Base-by-base conservation (phyloP, 2,113 vertebrate species). In the Nothocercus nigrocapillus region DNA sequence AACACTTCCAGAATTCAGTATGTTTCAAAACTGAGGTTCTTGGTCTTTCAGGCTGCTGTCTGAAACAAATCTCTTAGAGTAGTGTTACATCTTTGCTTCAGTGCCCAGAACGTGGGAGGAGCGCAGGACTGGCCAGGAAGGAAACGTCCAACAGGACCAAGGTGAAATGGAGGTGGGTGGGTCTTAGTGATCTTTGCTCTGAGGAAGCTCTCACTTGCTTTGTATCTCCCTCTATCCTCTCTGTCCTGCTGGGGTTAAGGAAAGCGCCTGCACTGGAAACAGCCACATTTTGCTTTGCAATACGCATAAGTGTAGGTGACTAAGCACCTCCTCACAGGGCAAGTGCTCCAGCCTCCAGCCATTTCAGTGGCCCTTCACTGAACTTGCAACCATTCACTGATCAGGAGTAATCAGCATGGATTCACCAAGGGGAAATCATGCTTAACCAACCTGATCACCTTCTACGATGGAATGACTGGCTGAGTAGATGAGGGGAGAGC, bases 321-420 rank as follows among this genome's bases (percentile, higher is more conserved):
- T 12, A 47, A 6, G 2, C 28, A 6, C 3, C 22, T 38, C 4
- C 15, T 67, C 1, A 2, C 0, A 3, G n/a, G 28, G 38, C 24
- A 53, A 53, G 42, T 7, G 24, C 45, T 73, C 9, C 53, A 13
- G 18, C 59, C 67, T 28, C 59, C 6, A 11, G 7, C 18, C 32
- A 6, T 61, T n/a, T 47, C 0, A 0, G 62, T n/a, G n/a, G 36
- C 36, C 20, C 9, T 61, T 44, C 44, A 32, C 53, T 61, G 53
- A 61, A 42, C 47, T 82, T 34, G 15, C 22, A 36, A 13, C 28
- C 9, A 11, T 61, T 74, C 64, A 14, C 32, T 42, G 5, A 5
- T 13, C 40, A 42, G 40, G 15, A 44, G 44, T 44, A 44, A 16
- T 44, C 15, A 44, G 44, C 44, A 44, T 17, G 15, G 15, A 44